These are phyloP conservation scores for Ecliptopera silaceata DNA, from an alignment of 2,888 invertebrate genomes.

Conservation along the genomic window DNA sequence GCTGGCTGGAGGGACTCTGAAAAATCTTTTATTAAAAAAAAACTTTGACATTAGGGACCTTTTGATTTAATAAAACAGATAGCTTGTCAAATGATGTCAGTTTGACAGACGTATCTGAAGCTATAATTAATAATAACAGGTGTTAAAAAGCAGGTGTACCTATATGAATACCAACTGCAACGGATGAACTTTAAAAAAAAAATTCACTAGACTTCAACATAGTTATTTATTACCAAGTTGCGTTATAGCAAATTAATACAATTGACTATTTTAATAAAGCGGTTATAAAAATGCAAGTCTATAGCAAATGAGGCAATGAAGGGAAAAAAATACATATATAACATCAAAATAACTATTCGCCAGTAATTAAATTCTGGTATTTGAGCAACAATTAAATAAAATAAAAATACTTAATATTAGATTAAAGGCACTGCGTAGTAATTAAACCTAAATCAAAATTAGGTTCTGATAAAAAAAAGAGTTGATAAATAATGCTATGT, in stretches of 20 bases:
- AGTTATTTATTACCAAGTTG: constrained; percentile 35
- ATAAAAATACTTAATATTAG: too few species aligned
- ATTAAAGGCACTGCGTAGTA: too few species aligned
- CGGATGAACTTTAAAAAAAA: constrained; percentile 74
- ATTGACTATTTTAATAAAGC: too few species aligned
- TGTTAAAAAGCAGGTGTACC: constrained; percentile 68
- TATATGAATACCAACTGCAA: constrained; percentile 70
- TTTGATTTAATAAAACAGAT: constrained; percentile 9
- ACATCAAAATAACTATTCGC: too few species aligned
- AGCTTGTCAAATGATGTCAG: too few species aligned
- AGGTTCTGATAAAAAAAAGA: constrained; percentile 27
- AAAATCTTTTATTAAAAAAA: too few species aligned
- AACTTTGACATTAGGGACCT: too few species aligned
- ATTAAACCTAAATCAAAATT: constrained; percentile 14
- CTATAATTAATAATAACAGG: constrained; percentile 72
- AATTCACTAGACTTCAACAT: constrained; percentile 34
- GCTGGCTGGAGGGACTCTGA: too few species aligned
- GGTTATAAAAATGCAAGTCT: constrained; percentile 11
- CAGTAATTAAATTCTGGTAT: too few species aligned
- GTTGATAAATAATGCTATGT: constrained; percentile 42
- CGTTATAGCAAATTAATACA: constrained; percentile 25
- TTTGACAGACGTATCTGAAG: constrained; percentile 29
- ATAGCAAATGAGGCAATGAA: constrained; percentile 18
- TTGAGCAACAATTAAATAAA: too few species aligned
- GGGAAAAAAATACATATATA: too few species aligned